Base-by-base conservation (phyloP, 2,888 invertebrate genomes). In the Sympetrum striolatum region DNA sequence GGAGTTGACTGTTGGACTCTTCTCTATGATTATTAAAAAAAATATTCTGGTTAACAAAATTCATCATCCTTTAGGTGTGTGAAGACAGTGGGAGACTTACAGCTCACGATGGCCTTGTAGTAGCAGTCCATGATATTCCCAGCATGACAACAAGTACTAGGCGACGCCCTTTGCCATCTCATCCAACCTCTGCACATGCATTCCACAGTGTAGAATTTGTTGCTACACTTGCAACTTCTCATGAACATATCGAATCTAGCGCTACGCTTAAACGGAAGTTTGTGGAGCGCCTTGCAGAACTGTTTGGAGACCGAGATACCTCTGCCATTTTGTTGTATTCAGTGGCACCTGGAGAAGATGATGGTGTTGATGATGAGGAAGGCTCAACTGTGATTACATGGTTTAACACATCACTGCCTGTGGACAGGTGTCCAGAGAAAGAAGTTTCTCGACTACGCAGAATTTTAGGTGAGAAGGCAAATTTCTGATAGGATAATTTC, bases 91-190 rank as follows among this genome's bases (percentile, higher is more conserved):
- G 96, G 91, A 96, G 96, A 80, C 94, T 96, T 92, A 96, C 96
- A 44, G 98, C 97, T 0, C 96, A 96, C 91, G 98, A 98, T 94
- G 97, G 97, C 91, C 94, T 97, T 22, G 96, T 96, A 91, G 97
- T 98, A 2, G 96, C 96, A 91, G 97, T 97, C 0, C 95, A 95
- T 91, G 95, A 95, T 91, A 95, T 96, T 0, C 95, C 96, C 0
- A 95, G 95, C 81, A 95, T 95, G 91, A 95, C 95, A 0, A 25
- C 90, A 60, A 86, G 39, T 64, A 64, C 86, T 10, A 60, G 86
- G 39, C 60, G 86, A n/a, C 22, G 86, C 5, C 86, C 86, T 37
- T 15, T 64, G n/a, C 86, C 60, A n/a, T 60, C 86, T 2, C 58
- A 86, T 31, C 39, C 60, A 73, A 81, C 90, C 15, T 90, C 91